Base-by-base conservation (phyloP, 2,113 vertebrate species). In the Ptilorrhoa leucosticta region DNA sequence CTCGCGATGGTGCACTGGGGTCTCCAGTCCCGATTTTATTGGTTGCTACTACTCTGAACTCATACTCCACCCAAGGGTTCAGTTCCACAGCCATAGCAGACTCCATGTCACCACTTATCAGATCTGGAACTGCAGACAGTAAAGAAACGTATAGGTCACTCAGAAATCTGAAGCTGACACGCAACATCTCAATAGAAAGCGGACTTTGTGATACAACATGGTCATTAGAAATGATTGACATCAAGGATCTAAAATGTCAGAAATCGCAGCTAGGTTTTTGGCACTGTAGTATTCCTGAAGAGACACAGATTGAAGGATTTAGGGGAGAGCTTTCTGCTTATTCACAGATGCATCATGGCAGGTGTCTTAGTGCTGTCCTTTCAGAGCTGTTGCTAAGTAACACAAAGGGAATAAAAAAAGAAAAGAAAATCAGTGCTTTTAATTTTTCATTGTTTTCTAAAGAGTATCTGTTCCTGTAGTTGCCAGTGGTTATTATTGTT, bases 11-110 rank as follows among this genome's bases (percentile, higher is more conserved):
- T 5, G 97, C 93, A 48, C 99, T 99, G 57, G 99, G 99, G 87
- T 99, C 99, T 78, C 99, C 99, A 0, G 99, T 99, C 10, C 99
- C 99, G 22, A 99, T 99, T 24, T 97, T 98, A 31, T 99, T 99
- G 76, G 98, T 99, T 76, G 99, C 99, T 80, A 99, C 99, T 44
- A 99, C 99, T 96, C 99, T 98, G 93, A 99, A 99, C 95, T 99
- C 99, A 47, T 99, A 99, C 65, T 99, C 99, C 87, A 99, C 99
- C 99, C 99, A 99, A 27, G 99, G 99, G 90, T 99, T 99, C 85
- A 99, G 98, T 42, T 99, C 98, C 27, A 99, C 98, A 23, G 99
- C 99, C 98, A 99, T 98, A 35, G 99, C 99, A 33, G 99, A 99
- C 91, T 99, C 99, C 99, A 99, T 98, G 90, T 99, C 99, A 64